Conservation (phyloP, 2,888 invertebrate species). For the Gasteruption jaculator region DNA sequence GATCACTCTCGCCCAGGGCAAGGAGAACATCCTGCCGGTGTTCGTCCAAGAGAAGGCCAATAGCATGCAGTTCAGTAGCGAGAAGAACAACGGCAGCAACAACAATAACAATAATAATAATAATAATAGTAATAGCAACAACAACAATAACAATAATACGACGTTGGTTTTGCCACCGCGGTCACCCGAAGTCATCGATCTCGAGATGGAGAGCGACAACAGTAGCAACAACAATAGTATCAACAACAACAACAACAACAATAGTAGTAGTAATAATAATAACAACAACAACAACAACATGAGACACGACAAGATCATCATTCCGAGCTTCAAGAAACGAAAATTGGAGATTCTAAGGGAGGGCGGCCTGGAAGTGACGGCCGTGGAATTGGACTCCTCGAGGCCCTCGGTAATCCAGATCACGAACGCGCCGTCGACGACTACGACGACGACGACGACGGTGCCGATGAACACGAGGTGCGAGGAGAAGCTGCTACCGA, state of each 20-base stretch:
- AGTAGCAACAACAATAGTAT: no score
- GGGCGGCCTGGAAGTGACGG: conserved; percentile 71
- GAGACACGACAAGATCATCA: conserved; percentile 46
- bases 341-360: conserved; percentile 73
- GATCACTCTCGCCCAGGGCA: conserved; percentile 53
- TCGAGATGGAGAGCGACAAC: conserved; percentile 53
- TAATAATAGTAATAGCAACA: no score
- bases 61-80: no score
- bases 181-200: conserved; percentile 63
- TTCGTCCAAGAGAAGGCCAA: conserved; percentile 44
- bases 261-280: no score
- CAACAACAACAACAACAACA: no score
- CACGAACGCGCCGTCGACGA: conserved; percentile 51
- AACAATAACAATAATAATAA: no score
- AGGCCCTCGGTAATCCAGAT: conserved; percentile 55
- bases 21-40: conserved; percentile 57
- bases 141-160: no score
- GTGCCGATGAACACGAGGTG: conserved; percentile 45
- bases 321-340: conserved; percentile 60
- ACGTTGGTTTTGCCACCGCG: conserved; percentile 57
- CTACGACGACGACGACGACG: conserved; percentile 43
- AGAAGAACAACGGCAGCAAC: no score
- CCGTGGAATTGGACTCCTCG: conserved; percentile 54
- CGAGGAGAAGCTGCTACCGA: conserved; percentile 29
- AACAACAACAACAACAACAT: no score